These are phyloP conservation scores for Strigamia transsilvanica DNA, from an alignment of 2,888 invertebrate species.

Conservation along the genomic window DNA sequence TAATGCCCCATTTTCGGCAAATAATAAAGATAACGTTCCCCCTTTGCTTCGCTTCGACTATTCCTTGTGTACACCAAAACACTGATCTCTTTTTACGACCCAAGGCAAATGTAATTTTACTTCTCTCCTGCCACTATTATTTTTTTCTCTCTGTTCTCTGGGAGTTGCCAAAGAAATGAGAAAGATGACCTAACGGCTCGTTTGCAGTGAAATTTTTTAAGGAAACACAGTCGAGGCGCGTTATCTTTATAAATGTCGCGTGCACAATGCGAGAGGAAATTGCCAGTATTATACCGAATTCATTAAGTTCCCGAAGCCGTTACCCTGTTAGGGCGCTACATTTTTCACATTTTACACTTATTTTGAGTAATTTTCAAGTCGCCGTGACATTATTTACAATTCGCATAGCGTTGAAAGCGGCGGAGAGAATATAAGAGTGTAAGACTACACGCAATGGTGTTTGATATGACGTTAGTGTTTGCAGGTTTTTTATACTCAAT, in stretches of 20 bases:
- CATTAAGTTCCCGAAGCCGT: conserved; percentile 13
- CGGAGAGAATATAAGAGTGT: not conserved
- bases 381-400: not conserved
- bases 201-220: conserved; percentile 31
- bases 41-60: conserved; percentile 27
- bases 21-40: conserved; percentile 41
- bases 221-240: not conserved
- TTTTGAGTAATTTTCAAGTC: conserved; percentile 43
- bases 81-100: conserved; percentile 49
- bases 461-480: not conserved
- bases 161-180: conserved; percentile 39
- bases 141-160: conserved; percentile 21
- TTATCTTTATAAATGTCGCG: conserved; percentile 44
- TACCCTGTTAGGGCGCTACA: not conserved
- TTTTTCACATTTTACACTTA: conserved; percentile 23
- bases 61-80: conserved; percentile 48
- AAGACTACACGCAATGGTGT: not conserved
- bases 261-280: conserved; percentile 35
- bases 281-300: conserved; percentile 29
- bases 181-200: conserved; percentile 49
- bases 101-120: conserved; percentile 46
- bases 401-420: not conserved
- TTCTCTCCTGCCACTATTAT: conserved; percentile 1
- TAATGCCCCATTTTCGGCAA: conserved; percentile 47
- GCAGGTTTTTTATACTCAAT: not conserved